Conservation (phyloP, 1,140 invertebrate species). For the Stegodyphus dumicola region DNA sequence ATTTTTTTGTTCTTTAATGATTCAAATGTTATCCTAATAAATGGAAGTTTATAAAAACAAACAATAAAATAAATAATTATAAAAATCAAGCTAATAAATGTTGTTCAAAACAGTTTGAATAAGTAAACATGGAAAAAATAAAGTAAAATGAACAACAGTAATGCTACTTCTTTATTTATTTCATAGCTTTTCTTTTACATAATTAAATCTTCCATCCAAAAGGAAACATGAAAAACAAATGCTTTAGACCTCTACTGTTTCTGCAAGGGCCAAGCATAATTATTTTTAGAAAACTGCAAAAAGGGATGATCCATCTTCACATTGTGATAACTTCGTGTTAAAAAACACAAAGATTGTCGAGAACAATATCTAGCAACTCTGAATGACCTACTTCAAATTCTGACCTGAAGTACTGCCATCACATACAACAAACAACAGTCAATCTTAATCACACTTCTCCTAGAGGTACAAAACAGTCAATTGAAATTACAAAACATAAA, state of each 20-base stretch:
- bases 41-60: too few relatives aligned
- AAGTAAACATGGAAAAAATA: background rate
- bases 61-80: too few relatives aligned
- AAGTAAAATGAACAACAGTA: background rate
- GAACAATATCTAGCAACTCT: constrained; percentile 38
- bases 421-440: background rate
- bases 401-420: background rate
- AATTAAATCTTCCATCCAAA: constrained; percentile 17
- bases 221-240: constrained; percentile 33
- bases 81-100: too few relatives aligned
- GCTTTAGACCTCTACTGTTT: background rate
- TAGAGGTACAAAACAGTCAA: too few relatives aligned
- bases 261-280: background rate
- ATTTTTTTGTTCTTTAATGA: too few relatives aligned
- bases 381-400: constrained; percentile 23
- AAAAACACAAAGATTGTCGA: constrained; percentile 58
- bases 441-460: background rate
- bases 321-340: constrained; percentile 50
- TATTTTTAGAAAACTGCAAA: background rate
- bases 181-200: constrained; percentile 24
- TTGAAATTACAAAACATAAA: too few relatives aligned
- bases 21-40: too few relatives aligned
- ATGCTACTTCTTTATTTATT: constrained; percentile 23
- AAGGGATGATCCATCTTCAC: constrained; percentile 9
- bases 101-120: too few relatives aligned